These are phyloP conservation scores for Adela reaumurella DNA, from an alignment of 2,888 invertebrate species.

Conservation along the genomic window DNA sequence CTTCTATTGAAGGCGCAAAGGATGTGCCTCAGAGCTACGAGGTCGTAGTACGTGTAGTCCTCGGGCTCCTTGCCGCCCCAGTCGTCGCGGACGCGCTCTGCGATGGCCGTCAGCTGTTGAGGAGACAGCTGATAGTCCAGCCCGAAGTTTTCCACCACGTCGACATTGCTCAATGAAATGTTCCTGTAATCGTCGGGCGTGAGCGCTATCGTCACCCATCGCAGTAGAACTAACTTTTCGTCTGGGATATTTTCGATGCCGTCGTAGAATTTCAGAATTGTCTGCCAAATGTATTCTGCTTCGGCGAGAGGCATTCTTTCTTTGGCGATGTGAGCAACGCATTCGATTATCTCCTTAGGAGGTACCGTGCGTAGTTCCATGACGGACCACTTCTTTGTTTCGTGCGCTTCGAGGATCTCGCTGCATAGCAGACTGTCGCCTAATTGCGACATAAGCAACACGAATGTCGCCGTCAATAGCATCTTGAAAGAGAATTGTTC, in stretches of 20 bases:
- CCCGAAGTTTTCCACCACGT: slow-evolving; percentile 55
- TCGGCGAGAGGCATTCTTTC: slow-evolving; percentile 21
- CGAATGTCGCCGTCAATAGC: too few relatives aligned
- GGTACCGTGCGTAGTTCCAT: slow-evolving; percentile 22
- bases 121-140: slow-evolving; percentile 34
- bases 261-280: slow-evolving; percentile 25
- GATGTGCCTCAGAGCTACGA: slow-evolving; percentile 49
- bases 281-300: slow-evolving; percentile 34
- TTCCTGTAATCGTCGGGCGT: slow-evolving; percentile 44
- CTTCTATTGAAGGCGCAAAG: slow-evolving; percentile 53
- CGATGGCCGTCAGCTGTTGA: slow-evolving; percentile 42
- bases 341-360: slow-evolving; percentile 29
- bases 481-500: too few relatives aligned
- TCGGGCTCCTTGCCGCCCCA: slow-evolving; percentile 52
- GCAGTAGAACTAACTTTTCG: slow-evolving; percentile 29
- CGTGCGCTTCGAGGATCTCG: slow-evolving; percentile 23
- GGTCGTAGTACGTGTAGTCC: slow-evolving; percentile 55
- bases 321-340: slow-evolving; percentile 31
- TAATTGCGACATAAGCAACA: too few relatives aligned
- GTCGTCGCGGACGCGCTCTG: slow-evolving; percentile 44
- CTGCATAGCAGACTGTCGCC: slow-evolving; percentile 20
- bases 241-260: slow-evolving; percentile 39
- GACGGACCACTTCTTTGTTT: slow-evolving; percentile 18
- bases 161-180: slow-evolving; percentile 47
- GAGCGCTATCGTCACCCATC: slow-evolving; percentile 47